These are phyloP conservation scores for Sus scrofa DNA, from an alignment of 2,113 vertebrate genomes.

Conservation along the genomic window DNA sequence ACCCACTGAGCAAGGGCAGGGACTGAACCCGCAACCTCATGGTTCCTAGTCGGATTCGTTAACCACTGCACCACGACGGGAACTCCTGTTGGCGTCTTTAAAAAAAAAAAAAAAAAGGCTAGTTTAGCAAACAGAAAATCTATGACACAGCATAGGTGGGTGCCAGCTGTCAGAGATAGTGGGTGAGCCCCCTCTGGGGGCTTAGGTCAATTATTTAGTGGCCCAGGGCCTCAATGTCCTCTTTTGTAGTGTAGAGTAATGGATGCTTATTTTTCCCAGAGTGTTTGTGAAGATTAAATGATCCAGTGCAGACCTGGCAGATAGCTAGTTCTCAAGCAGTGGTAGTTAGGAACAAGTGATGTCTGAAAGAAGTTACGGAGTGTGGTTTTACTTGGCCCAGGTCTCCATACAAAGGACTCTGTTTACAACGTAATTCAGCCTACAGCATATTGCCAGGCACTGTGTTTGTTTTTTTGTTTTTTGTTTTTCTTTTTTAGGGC, in stretches of 20 bases:
- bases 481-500: too few species aligned
- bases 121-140: too few species aligned
- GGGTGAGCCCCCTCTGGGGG: fast-evolving
- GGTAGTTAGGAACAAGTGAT: background rate
- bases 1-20: too few species aligned
- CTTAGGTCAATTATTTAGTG: too few species aligned
- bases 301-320: background rate
- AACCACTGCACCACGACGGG: too few species aligned
- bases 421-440: background rate
- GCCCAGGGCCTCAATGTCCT: background rate
- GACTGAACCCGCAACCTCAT: too few species aligned
- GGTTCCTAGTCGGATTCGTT: too few species aligned
- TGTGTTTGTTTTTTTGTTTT: too few species aligned
- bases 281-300: background rate
- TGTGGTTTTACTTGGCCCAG: background rate
- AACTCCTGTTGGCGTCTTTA: too few species aligned
- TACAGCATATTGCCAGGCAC: too few species aligned
- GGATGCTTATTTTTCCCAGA: background rate
- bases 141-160: background rate
- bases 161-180: fast-evolving
- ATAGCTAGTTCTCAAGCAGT: background rate
- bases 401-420: background rate
- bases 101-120: background rate
- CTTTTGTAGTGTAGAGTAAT: background rate
- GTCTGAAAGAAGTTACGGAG: background rate